Evolutionary conservation across 2,113 vertebrate genomes (phyloP), one percentile per base, ranked within the genome.

Genomic region (Stigmatopora argus): DNA sequence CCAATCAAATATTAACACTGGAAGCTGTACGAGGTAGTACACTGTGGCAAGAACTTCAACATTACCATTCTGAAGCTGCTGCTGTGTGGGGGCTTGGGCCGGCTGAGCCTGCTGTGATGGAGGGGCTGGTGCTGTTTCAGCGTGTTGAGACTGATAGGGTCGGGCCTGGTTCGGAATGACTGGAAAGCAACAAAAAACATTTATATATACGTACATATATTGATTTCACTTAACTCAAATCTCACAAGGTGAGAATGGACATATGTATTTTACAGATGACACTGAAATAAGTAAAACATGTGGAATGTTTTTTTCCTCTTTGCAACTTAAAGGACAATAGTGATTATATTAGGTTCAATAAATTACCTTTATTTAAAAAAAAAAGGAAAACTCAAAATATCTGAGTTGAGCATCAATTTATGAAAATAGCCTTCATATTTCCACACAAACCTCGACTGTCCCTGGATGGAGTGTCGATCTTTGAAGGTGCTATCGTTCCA

Each of bases 51-150:
- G 26, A 64, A 64, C 21, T 9, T 64, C 49, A 13, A 17, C 7
- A 11, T 81, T 94, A 95, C 95, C 96, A 88, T 98, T 99, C 90
- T 95, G 94, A 80, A 94, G 93, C 80, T 94, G 91, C 73, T 94
- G 94, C 44, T 93, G 88, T 72, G 94, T 92, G 78, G 90, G 89
- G 31, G 74, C 74, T 63, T 88, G 89, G 62, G 76, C 81, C 69
- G 62, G 80, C 64, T 83, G 90, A 9, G 85, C 76, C 80, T 86
- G 94, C 72, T 92, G 91, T 67, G 74, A 31, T 23, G 87, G 83
- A 66, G 90, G 87, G 15, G 86, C 85, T 0, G 92, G 93, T 45
- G 94, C 93, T 5, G 93, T 93, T 66, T 96, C 95, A 0, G 91
- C 92, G 83, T 94, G 89, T 62, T 75, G 94, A 63, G 85, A 82